Conservation (phyloP, 2,113 vertebrate species). For the Onychostruthus taczanowskii region DNA sequence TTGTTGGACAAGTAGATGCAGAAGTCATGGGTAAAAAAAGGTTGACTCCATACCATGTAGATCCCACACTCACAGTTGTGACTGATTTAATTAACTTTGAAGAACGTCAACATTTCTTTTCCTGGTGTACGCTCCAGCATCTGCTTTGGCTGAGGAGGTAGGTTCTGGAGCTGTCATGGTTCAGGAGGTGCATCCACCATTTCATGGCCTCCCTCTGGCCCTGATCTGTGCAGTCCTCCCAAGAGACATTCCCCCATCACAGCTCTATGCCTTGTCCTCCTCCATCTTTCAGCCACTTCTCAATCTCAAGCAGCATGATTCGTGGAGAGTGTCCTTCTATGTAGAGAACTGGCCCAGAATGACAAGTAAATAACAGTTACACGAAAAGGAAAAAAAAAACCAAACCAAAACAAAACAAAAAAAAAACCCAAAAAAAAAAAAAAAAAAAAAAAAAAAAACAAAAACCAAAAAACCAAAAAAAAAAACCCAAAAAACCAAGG, state of each 20-base stretch:
- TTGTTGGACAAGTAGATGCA: not conserved
- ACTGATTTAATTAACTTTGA: not conserved
- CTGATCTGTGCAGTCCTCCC: not conserved
- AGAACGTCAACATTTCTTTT: not conserved
- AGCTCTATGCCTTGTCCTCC: not conserved
- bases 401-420: not conserved
- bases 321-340: not conserved
- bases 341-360: not conserved
- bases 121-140: not conserved
- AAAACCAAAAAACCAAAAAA: no score
- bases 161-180: not conserved
- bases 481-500: no score
- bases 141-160: not conserved
- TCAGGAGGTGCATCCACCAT: not conserved
- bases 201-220: not conserved
- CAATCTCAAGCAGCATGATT: not conserved
- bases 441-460: not conserved
- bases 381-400: not conserved
- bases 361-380: not conserved
- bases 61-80: not conserved
- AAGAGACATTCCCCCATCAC: not conserved
- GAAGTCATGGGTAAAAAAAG: not conserved
- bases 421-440: not conserved
- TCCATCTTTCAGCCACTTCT: not conserved
- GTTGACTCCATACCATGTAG: not conserved